Evolutionary conservation across 2,797 vertebrate species (phyloP), one percentile per base, ranked within the genome.

Genomic region (Ambastaia sidthimunki): DNA sequence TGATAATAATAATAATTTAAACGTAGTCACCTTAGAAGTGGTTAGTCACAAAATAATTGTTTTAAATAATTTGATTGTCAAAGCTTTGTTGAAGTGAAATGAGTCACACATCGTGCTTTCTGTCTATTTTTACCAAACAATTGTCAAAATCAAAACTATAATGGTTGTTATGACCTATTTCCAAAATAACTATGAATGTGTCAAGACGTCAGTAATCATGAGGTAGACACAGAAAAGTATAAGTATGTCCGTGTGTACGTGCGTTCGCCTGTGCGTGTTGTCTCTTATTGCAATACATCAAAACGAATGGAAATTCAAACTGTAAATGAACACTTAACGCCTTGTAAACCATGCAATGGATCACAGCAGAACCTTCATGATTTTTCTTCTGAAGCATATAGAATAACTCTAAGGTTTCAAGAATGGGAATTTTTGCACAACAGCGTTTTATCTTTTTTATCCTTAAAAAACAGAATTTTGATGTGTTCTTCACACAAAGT

Each of bases 51-150:
- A 86, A 82, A 76, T 78, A 75, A 78, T 80, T 79, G 73, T 84
- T 80, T 71, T 84, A 88, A 89, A 88, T 87, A 86, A 89, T 89
- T 91, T 96, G 96, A 96, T 97, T 97, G 96, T 97, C 96, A 92
- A 93, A 95, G 96, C 96, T 90, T 92, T 91, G 84, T 92, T 93
- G 93, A 90, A 90, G 92, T 94, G 93, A 93, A 91, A 91, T 86
- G 72, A 87, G 90, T 92, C 89, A 91, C 68, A 84, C 84, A 79
- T 89, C 76, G 81, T 88, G 91, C 88, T 86, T 75, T 73, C 87
- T 78, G 80, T 88, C 90, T 91, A 91, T 90, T 89, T 90, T 84
- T 83, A 76, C 76, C 85, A 85, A 85, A 66, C 84, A 80, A 76
- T 5, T 87, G 87, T 69, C 54, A 57, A 78, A 89, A 88, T 11